Evolutionary conservation across 2,888 invertebrate species (phyloP), one percentile per base, ranked within the genome.

Genomic region (Arctia plantaginis): DNA sequence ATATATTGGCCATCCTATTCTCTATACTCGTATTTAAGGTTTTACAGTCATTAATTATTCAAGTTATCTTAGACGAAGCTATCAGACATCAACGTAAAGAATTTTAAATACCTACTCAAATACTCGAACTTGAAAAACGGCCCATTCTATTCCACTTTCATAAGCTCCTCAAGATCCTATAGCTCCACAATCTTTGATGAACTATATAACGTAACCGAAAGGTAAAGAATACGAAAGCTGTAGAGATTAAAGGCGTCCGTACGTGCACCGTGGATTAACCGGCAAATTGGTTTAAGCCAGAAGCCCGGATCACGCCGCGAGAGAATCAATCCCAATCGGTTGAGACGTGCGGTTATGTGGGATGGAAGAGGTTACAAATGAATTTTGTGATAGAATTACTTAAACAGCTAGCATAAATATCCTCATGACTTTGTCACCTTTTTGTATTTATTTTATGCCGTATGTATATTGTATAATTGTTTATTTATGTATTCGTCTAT

Each of bases 241-340:
- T 79, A 76, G 81, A 80, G 78, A 77, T 79, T 80, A 84, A 86
- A 91, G 90, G 93, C 92, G 93, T 90, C 80, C 89, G 89, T 86
- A 88, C 87, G 87, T 85, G 88, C 88, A 87, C 88, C 85, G 84
- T 82, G 94, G 95, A 94, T 95, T 94, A 94, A 84, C 89, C 90
- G 89, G 89, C 86, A 92, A 94, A 95, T 94, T 94, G 93, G 93
- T 93, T 93, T 88, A 92, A 91, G 89, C 88, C 87, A 80, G 87
- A 86, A 84, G 78, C 86, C 86, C 86, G 88, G 86, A 89, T 90
- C 88, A 87, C 85, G 84, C 88, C 87, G 87, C 82, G 81, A 82
- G 85, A 82, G 91, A 93, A 94, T 94, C 94, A 93, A 94, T 94
- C 91, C 90, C 83, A 86, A 90, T 90, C 86, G 87, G 82, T 85